A percentile compares a stretch with the other conserved stretches of the same genome.
Evolutionary conservation across 2,797 vertebrate species (phyloP).

Genomic region (Xenopus petersii): DNA sequence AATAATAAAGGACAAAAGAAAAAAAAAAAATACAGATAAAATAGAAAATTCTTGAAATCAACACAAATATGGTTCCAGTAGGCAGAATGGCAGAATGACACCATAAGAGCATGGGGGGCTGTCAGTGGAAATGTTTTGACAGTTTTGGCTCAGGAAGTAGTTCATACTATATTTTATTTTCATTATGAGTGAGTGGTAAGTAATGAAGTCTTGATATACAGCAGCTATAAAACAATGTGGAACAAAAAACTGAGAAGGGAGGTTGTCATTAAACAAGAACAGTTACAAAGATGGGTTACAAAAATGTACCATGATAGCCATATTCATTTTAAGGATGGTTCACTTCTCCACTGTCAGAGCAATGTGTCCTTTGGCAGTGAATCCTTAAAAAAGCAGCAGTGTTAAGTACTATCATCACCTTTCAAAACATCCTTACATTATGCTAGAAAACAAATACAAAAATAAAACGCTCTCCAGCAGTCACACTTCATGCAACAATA

Average conservation of each 20-base stretch:
- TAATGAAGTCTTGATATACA: conserved; percentile 16
- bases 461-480: neutral
- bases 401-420: neutral
- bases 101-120: conserved; percentile 44
- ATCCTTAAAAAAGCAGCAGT: conserved; percentile 23
- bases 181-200: conserved; percentile 5
- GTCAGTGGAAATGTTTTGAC: conserved; percentile 54
- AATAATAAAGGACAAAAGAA: conserved; percentile 55
- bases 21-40: conserved; percentile 64
- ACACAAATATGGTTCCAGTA: conserved; percentile 70
- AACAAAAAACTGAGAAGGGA: conserved; percentile 14
- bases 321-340: conserved; percentile 7
- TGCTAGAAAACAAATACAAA: neutral
- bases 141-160: conserved; percentile 60
- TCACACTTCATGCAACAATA: too few species aligned
- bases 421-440: neutral
- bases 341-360: conserved; percentile 2
- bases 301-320: conserved; percentile 15
- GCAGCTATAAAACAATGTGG: conserved; percentile 26
- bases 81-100: conserved; percentile 60
- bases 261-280: conserved; percentile 17
- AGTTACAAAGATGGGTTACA: conserved; percentile 40
- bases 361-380: conserved; percentile 4
- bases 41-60: conserved; percentile 72
- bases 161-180: conserved; percentile 6